Percentiles rank a stretch among this genome's conserved stretches.
Evolutionary conservation across 2,888 invertebrate genomes (phyloP).

Genomic region (Lasioglossum lativentre): DNA sequence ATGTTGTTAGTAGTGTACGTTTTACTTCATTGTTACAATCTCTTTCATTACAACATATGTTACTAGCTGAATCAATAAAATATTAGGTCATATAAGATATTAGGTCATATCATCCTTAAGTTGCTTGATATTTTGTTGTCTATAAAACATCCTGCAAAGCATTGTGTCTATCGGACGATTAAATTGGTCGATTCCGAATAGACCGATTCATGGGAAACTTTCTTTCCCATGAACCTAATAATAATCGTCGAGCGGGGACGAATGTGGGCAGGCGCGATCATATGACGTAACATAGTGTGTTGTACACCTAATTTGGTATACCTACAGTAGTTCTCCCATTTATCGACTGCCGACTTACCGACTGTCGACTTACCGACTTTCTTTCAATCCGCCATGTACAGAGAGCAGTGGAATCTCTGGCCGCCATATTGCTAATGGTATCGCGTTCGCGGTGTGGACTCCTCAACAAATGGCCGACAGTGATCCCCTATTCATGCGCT

Average conservation of each 20-base stretch:
- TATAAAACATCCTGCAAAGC: neutral
- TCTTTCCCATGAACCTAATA: neutral
- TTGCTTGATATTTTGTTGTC: neutral
- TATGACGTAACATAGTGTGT: neutral
- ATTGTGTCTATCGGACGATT: neutral
- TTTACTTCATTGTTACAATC: neutral
- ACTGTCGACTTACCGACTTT: neutral
- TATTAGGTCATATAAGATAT: neutral
- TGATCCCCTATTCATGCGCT: neutral
- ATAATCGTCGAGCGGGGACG: neutral
- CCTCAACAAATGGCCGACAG: neutral
- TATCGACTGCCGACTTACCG: neutral
- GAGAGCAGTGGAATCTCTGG: neutral
- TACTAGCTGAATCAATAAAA: neutral
- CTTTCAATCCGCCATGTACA: neutral
- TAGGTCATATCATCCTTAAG: neutral
- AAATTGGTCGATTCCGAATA: neutral
- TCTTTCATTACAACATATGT: neutral
- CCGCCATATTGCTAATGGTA: neutral
- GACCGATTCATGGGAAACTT: neutral
- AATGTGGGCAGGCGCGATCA: neutral
- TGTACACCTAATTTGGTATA: neutral
- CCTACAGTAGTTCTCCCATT: neutral
- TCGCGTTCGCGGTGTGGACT: neutral
- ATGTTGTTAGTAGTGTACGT: neutral